Evolutionary conservation across 1,140 invertebrate species (phyloP).

Genomic region (Planococcus citri): DNA sequence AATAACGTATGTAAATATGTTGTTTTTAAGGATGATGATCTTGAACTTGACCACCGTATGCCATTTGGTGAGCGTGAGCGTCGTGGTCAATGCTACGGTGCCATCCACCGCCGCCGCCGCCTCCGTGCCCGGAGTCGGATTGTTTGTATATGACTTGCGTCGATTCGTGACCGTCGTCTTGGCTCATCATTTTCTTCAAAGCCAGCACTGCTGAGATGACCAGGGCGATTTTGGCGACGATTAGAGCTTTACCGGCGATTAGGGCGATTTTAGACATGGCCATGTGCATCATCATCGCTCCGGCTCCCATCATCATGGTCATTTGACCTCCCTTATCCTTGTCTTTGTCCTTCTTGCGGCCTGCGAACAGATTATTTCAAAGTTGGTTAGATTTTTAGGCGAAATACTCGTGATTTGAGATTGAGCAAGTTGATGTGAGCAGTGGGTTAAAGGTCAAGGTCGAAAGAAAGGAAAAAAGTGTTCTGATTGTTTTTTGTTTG

Average conservation of each 20-base stretch:
- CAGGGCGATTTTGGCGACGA: slow-evolving; percentile 60
- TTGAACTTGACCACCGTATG: slow-evolving; percentile 9
- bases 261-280: slow-evolving; percentile 44
- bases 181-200: slow-evolving; percentile 55
- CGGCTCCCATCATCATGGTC: slow-evolving; percentile 42
- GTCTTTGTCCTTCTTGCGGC: slow-evolving; percentile 35
- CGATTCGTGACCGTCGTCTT: slow-evolving; percentile 44
- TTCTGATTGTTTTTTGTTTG: too few species aligned
- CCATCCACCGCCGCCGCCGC: slow-evolving; percentile 35
- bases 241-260: slow-evolving; percentile 57
- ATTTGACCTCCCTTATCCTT: slow-evolving; percentile 43
- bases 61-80: background rate
- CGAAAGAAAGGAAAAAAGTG: too few species aligned
- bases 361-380: background rate
- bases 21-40: background rate
- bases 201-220: slow-evolving; percentile 59
- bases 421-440: background rate
- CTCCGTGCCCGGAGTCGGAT: slow-evolving; percentile 24
- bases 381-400: background rate
- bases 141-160: slow-evolving; percentile 73
- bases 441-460: too few species aligned
- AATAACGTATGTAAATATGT: too few species aligned
- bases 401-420: background rate
- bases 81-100: slow-evolving; percentile 36
- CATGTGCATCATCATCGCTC: slow-evolving; percentile 30